A percentile compares a stretch with the other conserved stretches of the same genome.
phyloP scores from a whole-genome alignment of 2,888 invertebrate genomes.

The Sturmia bella region DNA sequence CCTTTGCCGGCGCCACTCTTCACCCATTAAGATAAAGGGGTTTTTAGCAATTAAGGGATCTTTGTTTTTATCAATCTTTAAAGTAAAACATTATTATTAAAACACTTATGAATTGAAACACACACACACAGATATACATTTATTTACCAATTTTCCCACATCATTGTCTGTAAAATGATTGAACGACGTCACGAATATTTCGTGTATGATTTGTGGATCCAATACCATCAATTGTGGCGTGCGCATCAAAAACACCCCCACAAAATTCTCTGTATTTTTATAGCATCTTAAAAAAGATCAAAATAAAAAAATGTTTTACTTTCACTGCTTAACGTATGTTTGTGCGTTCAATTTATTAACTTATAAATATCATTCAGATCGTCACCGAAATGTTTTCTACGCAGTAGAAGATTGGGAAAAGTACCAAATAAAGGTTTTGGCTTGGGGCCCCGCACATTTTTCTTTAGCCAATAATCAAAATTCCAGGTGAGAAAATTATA shows the following conservation, averaged over 20 bases:
- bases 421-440: slow-evolving; percentile 80
- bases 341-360: slow-evolving; percentile 66
- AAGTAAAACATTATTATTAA: background rate
- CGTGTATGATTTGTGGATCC: slow-evolving; percentile 80
- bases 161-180: slow-evolving; percentile 80
- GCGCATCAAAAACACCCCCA: slow-evolving; percentile 81
- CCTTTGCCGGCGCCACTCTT: slow-evolving; percentile 83
- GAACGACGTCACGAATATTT: slow-evolving; percentile 82
- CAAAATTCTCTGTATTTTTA: slow-evolving; percentile 76
- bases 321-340: too few species aligned
- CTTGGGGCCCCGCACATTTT: slow-evolving; percentile 78
- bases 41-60: slow-evolving; percentile 83
- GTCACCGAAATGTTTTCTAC: slow-evolving; percentile 78
- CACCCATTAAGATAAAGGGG: slow-evolving; percentile 82
- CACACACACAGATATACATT: too few species aligned
- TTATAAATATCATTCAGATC: slow-evolving; percentile 81
- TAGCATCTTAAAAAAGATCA: slow-evolving; percentile 74
- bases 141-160: slow-evolving; percentile 72
- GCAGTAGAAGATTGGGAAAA: slow-evolving; percentile 76
- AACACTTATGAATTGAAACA: background rate
- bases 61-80: slow-evolving; percentile 77
- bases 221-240: slow-evolving; percentile 80
- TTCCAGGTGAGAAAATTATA: slow-evolving; percentile 78
- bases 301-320: background rate
- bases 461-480: slow-evolving; percentile 81